Percentiles rank a stretch among this genome's conserved stretches.
Evolutionary conservation across 2,888 invertebrate genomes (phyloP).

Genomic region (Chironomus tentans): DNA sequence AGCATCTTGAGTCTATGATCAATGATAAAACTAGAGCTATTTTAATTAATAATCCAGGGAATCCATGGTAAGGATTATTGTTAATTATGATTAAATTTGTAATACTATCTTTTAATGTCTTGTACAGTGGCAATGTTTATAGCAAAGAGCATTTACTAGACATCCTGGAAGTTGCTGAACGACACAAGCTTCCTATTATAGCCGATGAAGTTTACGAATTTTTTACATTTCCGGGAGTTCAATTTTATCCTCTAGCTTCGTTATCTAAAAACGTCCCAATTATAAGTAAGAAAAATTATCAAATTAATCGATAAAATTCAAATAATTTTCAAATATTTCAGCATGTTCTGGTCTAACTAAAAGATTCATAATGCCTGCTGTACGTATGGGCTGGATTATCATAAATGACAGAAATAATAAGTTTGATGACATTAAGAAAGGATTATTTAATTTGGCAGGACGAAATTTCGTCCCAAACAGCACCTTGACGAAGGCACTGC

Average conservation of each 20-base stretch:
- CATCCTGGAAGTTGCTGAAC: slow-evolving; percentile 70
- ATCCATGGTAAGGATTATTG: slow-evolving; percentile 66
- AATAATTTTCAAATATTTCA: too few relatives aligned
- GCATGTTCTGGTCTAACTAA: slow-evolving; percentile 94
- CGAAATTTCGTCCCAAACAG: slow-evolving; percentile 89
- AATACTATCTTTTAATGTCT: background rate
- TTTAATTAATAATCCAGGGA: slow-evolving; percentile 93
- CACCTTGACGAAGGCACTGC: slow-evolving; percentile 81
- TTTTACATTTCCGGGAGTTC: slow-evolving; percentile 76
- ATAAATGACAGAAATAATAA: slow-evolving; percentile 76
- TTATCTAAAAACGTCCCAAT: slow-evolving; percentile 83
- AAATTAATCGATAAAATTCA: too few relatives aligned
- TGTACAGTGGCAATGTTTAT: slow-evolving; percentile 82
- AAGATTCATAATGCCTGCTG: slow-evolving; percentile 91
- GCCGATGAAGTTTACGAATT: slow-evolving; percentile 98
- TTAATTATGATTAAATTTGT: too few relatives aligned
- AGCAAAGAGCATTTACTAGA: slow-evolving; percentile 67
- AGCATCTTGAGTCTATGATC: slow-evolving; percentile 77
- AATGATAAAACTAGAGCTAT: slow-evolving; percentile 86
- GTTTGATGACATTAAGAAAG: slow-evolving; percentile 49
- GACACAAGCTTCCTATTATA: slow-evolving; percentile 77
- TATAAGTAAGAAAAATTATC: too few relatives aligned
- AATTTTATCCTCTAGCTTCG: slow-evolving; percentile 74
- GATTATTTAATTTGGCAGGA: slow-evolving; percentile 55
- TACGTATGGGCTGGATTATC: slow-evolving; percentile 95